These are phyloP conservation scores for Merodon equestris DNA, from an alignment of 2,888 invertebrate species.

Conservation along the genomic window DNA sequence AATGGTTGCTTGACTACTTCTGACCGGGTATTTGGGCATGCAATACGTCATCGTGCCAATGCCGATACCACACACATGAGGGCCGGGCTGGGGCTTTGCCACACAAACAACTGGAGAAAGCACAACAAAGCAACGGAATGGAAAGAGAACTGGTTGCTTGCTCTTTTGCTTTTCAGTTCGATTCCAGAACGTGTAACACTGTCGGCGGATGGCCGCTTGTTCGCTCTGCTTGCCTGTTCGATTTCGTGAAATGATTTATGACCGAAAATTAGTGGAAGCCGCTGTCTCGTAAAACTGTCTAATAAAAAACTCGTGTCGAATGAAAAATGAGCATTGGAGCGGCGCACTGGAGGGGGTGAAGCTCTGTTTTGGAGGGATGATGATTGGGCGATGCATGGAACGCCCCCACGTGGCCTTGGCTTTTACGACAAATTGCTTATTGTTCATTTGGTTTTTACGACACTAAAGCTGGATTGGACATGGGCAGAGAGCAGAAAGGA, in stretches of 20 bases:
- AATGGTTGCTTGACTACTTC: slow-evolving; percentile 19
- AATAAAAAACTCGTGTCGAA: slow-evolving; percentile 15
- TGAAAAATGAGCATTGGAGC: not conserved
- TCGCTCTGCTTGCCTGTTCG: slow-evolving; percentile 62
- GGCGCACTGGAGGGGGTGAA: not conserved
- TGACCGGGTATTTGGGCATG: not conserved
- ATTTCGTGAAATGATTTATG: slow-evolving; percentile 70
- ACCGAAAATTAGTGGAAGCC: slow-evolving; percentile 60
- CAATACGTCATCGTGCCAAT: slow-evolving; percentile 27
- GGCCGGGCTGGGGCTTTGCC: slow-evolving; percentile 1
- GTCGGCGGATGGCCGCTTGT: not conserved
- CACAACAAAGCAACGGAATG: not conserved
- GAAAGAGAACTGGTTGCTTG: slow-evolving; percentile 30
- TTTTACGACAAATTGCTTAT: too few species aligned
- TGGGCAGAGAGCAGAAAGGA: too few species aligned
- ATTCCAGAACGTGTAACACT: slow-evolving; percentile 10
- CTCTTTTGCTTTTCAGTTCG: slow-evolving; percentile 12
- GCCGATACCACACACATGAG: too few species aligned
- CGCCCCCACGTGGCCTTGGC: too few species aligned
- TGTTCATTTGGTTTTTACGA: too few species aligned
- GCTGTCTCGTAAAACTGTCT: slow-evolving; percentile 58
- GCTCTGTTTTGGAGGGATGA: too few species aligned
- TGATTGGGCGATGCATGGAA: not conserved
- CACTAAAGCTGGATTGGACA: too few species aligned
- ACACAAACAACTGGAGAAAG: slow-evolving; percentile 16